phyloP scores from a whole-genome alignment of 2,888 invertebrate species.

The Agrilus biguttatus region DNA sequence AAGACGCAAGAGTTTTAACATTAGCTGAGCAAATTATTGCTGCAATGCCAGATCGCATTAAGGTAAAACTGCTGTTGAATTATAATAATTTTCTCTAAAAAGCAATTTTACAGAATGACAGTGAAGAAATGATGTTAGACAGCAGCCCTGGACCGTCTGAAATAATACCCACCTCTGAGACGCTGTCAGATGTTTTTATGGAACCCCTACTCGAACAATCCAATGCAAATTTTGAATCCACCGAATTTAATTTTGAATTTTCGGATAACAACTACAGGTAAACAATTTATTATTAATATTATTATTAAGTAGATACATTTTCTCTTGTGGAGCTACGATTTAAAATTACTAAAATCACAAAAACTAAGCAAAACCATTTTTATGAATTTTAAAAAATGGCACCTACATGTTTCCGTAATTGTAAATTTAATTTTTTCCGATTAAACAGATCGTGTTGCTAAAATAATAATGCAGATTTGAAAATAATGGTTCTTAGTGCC shows the following conservation, averaged over 20 bases:
- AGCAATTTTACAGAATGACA: conserved; percentile 48
- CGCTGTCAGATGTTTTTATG: conserved; percentile 55
- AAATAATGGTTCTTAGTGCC: no score
- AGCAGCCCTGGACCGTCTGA: conserved; percentile 41
- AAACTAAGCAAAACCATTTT: no score
- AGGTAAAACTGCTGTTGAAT: conserved; percentile 39
- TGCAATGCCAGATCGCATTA: conserved; percentile 94
- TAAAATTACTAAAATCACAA: no score
- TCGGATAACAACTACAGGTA: conserved; percentile 71
- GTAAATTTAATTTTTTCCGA: no score
- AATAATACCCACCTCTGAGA: conserved; percentile 28
- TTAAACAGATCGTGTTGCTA: no score
- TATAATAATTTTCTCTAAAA: conserved; percentile 2
- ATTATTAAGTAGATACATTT: no score
- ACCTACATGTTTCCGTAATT: no score
- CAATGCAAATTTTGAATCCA: conserved; percentile 44
- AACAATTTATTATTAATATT: neutral
- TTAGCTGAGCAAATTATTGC: conserved; percentile 97
- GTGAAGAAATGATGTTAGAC: conserved; percentile 51
- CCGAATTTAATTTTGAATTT: conserved; percentile 68
- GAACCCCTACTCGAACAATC: conserved; percentile 56
- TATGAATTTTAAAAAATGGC: no score
- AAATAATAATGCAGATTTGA: no score
- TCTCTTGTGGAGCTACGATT: no score
- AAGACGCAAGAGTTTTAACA: conserved; percentile 81